phyloP scores from a whole-genome alignment of 2,797 vertebrate genomes.

The Typhlichthys subterraneus region DNA sequence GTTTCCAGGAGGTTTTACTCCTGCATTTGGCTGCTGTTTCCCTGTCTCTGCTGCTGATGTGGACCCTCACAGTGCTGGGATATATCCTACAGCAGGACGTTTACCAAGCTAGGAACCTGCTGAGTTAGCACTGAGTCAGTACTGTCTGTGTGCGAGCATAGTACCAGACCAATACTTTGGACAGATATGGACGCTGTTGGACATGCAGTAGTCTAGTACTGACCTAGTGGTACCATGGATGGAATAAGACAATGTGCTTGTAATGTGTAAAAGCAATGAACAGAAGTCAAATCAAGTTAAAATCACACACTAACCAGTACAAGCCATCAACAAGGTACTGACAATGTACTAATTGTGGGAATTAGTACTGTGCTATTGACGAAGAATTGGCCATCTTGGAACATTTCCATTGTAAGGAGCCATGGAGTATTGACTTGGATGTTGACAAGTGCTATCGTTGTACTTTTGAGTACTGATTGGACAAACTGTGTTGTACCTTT shows the following conservation, averaged over 20 bases:
- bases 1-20: slow-evolving; percentile 91
- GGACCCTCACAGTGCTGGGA: slow-evolving; percentile 56
- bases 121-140: slow-evolving; percentile 57
- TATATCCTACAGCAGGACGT: slow-evolving; percentile 57
- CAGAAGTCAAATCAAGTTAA: too few relatives aligned
- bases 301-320: slow-evolving; percentile 22
- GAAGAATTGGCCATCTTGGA: too few relatives aligned
- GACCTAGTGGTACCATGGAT: slow-evolving; percentile 42
- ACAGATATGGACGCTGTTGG: slow-evolving; percentile 46
- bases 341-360: slow-evolving; percentile 8
- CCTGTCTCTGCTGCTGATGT: slow-evolving; percentile 87
- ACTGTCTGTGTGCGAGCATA: slow-evolving; percentile 40
- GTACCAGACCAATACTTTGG: slow-evolving; percentile 57
- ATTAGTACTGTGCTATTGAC: slow-evolving; percentile 37
- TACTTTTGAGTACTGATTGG: slow-evolving; percentile 70
- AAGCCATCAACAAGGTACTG: slow-evolving; percentile 32
- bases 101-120: neutral
- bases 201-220: slow-evolving; percentile 37
- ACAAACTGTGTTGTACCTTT: slow-evolving; percentile 70
- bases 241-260: slow-evolving; percentile 34
- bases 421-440: slow-evolving; percentile 55
- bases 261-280: too few relatives aligned
- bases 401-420: slow-evolving; percentile 27
- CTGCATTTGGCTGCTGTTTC: slow-evolving; percentile 95
- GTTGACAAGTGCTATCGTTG: slow-evolving; percentile 63